Evolutionary conservation across 2,888 invertebrate genomes (phyloP).

Genomic region (Lapara coniferarum): DNA sequence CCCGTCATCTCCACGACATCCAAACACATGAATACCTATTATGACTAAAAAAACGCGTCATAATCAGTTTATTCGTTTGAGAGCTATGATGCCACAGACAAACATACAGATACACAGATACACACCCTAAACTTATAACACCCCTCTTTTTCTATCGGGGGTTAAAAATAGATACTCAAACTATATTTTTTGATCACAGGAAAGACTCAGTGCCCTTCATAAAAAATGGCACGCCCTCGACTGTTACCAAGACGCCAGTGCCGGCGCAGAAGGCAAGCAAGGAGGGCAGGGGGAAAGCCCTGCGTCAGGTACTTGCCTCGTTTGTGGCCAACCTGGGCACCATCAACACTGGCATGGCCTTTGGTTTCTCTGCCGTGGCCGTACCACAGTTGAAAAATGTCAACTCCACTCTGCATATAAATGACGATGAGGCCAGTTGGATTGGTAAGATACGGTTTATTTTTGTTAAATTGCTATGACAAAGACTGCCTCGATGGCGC

Average conservation of each 20-base stretch:
- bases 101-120: no score
- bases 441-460: constrained; percentile 78
- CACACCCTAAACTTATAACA: no score
- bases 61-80: no score
- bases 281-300: constrained; percentile 72
- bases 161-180: not conserved
- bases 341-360: constrained; percentile 88
- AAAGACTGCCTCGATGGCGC: no score
- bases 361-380: constrained; percentile 87
- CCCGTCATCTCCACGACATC: no score
- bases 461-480: no score
- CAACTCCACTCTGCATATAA: constrained; percentile 79
- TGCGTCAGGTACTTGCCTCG: constrained; percentile 84
- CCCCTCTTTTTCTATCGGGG: no score
- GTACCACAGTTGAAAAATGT: constrained; percentile 83
- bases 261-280: constrained; percentile 55
- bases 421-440: constrained; percentile 85
- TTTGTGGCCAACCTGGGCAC: constrained; percentile 87
- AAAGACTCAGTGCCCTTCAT: constrained; percentile 70
- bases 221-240: constrained; percentile 62
- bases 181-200: constrained; percentile 48
- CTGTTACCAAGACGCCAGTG: constrained; percentile 57
- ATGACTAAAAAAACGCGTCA: no score
- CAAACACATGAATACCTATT: no score
- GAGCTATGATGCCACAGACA: no score